A percentile compares a stretch with the other conserved stretches of the same genome.
Conservation (phyloP, 2,113 vertebrate species). For the Butorides virescens region DNA sequence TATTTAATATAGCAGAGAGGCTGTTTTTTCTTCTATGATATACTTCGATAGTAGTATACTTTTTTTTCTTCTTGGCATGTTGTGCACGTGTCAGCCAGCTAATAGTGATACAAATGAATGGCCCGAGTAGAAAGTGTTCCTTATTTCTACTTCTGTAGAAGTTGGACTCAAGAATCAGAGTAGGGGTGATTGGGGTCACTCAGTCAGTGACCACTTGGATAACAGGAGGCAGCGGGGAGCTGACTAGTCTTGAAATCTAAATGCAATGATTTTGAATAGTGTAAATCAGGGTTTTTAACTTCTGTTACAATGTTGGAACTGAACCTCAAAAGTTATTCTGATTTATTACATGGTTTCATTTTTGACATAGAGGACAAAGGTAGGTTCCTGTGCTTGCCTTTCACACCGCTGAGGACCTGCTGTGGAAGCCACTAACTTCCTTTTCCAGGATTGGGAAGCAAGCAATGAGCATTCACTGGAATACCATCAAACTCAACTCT, state of each 20-base stretch:
- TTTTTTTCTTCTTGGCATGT: background rate
- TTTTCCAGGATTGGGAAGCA: background rate
- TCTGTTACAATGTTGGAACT: background rate
- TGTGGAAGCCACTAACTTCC: background rate
- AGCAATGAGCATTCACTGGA: background rate
- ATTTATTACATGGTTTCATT: background rate
- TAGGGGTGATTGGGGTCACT: background rate
- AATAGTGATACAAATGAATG: background rate
- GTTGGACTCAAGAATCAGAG: background rate
- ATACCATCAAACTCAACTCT: background rate
- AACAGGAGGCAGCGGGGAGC: background rate
- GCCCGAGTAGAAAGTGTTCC: background rate
- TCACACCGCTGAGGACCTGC: no score
- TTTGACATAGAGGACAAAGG: background rate
- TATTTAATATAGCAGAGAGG: background rate
- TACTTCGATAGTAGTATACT: background rate
- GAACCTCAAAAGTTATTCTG: background rate
- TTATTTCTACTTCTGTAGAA: background rate
- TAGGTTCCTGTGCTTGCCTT: background rate
- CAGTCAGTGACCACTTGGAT: background rate
- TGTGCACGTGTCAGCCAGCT: background rate
- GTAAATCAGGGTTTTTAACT: background rate
- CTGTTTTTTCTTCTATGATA: background rate
- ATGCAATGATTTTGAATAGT: background rate
- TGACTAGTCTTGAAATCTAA: background rate